A percentile compares a stretch with the other conserved stretches of the same genome.
phyloP scores from a whole-genome alignment of 2,113 vertebrate species.

The Anoura caudifer region DNA sequence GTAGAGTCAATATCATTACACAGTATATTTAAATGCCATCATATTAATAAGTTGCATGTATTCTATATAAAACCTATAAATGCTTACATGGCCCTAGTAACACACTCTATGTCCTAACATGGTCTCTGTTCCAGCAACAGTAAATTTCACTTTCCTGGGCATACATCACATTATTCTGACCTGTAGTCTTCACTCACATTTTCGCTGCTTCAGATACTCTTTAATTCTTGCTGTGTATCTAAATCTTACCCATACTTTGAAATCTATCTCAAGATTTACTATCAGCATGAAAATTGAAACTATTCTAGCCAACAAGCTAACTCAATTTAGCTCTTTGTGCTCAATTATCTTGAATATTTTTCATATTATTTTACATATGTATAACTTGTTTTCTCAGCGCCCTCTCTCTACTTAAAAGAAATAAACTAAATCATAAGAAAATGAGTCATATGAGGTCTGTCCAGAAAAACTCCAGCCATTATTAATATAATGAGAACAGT shows the following conservation, averaged over 20 bases:
- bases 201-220: not conserved
- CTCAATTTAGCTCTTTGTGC: not conserved
- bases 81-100: not conserved
- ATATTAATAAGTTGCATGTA: not conserved
- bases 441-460: not conserved
- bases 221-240: not conserved
- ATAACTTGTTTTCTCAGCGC: not conserved
- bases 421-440: slow-evolving; percentile 8
- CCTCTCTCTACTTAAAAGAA: not conserved
- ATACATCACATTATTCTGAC: not conserved
- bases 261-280: not conserved
- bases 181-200: not conserved
- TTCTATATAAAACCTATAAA: not conserved
- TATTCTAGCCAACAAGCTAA: not conserved
- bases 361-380: not conserved
- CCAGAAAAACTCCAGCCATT: no score
- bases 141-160: not conserved
- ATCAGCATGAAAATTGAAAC: not conserved
- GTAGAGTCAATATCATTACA: not conserved
- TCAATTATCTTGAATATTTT: not conserved
- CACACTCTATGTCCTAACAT: not conserved
- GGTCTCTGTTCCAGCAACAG: not conserved
- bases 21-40: not conserved
- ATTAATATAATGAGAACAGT: no score
- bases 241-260: not conserved